Conservation (phyloP, 2,113 vertebrate genomes). For the Arizona elegans region DNA sequence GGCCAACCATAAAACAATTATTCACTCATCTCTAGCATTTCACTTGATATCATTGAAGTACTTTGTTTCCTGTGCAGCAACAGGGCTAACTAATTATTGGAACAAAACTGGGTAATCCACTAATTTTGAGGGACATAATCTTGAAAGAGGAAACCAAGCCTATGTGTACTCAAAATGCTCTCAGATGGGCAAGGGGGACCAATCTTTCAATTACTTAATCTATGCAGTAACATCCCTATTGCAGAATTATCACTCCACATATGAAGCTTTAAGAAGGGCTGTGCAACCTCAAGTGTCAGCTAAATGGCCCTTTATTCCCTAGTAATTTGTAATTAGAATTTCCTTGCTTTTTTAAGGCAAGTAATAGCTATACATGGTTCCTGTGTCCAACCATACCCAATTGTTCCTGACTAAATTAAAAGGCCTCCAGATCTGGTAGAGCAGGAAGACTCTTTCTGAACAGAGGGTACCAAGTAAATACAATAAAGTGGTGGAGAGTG, state of each 20-base stretch:
- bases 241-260: neutral
- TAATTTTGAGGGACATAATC: neutral
- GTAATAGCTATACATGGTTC: neutral
- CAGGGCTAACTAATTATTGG: neutral
- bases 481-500: neutral
- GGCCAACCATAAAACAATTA: neutral
- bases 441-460: neutral
- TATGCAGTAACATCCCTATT: neutral
- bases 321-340: neutral
- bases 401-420: neutral
- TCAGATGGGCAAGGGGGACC: neutral
- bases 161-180: neutral
- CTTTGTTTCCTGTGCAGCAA: neutral
- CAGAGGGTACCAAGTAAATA: neutral
- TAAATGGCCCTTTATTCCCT: neutral
- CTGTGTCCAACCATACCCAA: neutral
- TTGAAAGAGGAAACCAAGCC: neutral
- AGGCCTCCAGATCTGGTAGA: neutral
- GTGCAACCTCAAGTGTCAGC: neutral
- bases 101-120: neutral
- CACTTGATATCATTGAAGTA: neutral
- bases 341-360: neutral
- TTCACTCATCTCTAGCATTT: neutral
- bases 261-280: neutral
- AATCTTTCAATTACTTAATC: neutral